These are phyloP conservation scores for Toxostoma redivivum DNA, from an alignment of 2,113 vertebrate species.

Conservation along the genomic window DNA sequence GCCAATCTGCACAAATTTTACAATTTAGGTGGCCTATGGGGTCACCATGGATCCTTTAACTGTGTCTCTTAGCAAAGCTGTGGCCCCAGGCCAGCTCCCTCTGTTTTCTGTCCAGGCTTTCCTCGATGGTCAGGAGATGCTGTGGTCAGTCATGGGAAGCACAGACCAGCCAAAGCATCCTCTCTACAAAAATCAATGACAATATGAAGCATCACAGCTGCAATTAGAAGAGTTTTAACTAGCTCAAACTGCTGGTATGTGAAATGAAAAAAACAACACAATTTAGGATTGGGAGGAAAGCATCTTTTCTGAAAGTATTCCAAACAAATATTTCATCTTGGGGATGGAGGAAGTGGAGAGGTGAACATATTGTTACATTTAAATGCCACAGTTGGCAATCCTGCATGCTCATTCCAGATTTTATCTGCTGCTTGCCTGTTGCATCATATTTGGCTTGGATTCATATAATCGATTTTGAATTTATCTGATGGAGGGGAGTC, in stretches of 20 bases:
- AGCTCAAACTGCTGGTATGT: not conserved
- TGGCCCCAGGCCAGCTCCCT: not conserved
- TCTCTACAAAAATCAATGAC: not conserved
- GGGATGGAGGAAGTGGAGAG: not conserved
- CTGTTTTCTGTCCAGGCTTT: not conserved
- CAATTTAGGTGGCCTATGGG: accelerated
- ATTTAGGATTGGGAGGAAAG: not conserved
- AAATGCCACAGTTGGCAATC: not conserved
- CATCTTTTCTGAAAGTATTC: not conserved
- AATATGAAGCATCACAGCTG: not conserved
- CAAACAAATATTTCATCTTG: not conserved
- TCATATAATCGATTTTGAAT: not conserved
- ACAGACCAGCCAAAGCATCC: not conserved
- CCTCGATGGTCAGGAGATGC: not conserved
- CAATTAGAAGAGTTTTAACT: not conserved
- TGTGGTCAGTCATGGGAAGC: accelerated
- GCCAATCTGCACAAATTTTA: not conserved
- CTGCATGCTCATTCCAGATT: not conserved
- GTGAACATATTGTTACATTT: not conserved
- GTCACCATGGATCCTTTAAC: not conserved
- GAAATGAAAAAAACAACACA: not conserved
- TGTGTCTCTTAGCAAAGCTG: not conserved
- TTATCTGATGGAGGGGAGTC: not conserved
- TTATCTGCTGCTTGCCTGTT: not conserved
- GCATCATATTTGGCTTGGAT: not conserved